A percentile compares a stretch with the other conserved stretches of the same genome.
phyloP scores from a whole-genome alignment of 2,888 invertebrate species.

The Monochamus alternatus region DNA sequence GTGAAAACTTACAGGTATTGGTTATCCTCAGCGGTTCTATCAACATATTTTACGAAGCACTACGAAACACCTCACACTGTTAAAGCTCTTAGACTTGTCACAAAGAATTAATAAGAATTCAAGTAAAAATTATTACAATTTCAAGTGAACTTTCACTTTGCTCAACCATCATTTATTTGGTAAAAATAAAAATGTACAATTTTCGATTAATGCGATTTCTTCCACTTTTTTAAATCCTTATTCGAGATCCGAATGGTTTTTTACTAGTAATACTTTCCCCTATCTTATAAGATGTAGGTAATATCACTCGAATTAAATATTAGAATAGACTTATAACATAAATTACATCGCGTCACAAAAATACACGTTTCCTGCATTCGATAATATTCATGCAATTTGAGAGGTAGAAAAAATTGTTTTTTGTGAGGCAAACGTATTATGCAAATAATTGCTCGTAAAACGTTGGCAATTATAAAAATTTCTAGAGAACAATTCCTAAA shows the following conservation, averaged over 20 bases:
- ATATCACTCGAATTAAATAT: not conserved
- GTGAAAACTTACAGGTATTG: not conserved
- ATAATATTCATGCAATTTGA: too few species aligned
- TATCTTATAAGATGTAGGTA: not conserved
- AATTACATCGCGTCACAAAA: too few species aligned
- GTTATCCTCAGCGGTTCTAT: not conserved
- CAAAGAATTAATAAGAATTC: not conserved
- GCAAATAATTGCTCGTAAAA: too few species aligned
- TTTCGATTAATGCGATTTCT: not conserved
- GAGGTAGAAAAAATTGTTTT: too few species aligned
- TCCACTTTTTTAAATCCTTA: not conserved
- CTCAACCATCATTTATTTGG: slow-evolving; percentile 1
- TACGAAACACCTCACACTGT: not conserved
- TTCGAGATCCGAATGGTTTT: not conserved
- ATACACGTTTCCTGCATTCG: too few species aligned
- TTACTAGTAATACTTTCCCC: not conserved
- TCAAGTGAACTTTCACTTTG: slow-evolving; percentile 10
- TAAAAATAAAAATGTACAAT: slow-evolving; percentile 6
- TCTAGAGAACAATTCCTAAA: too few species aligned
- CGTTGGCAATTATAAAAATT: too few species aligned
- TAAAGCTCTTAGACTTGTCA: not conserved
- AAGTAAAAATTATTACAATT: slow-evolving; percentile 2
- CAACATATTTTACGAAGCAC: not conserved
- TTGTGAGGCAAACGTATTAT: too few species aligned
- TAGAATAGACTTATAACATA: not conserved